Evolutionary conservation across 1,140 invertebrate species (phyloP), one percentile per base, ranked within the genome.

Genomic region (Anagrus nilaparvatae): DNA sequence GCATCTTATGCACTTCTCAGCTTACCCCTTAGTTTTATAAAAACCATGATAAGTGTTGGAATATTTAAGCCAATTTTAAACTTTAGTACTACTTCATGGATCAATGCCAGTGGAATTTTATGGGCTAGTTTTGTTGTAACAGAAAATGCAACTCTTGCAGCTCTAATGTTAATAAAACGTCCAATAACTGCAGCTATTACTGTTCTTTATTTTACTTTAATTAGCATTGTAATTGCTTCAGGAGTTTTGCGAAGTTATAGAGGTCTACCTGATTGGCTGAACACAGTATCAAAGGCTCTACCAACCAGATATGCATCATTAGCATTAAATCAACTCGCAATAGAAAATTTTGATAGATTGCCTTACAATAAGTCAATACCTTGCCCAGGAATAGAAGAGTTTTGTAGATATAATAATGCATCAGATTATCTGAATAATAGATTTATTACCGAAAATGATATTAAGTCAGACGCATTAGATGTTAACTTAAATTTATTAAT

Each of bases 81-180:
- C 9, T 28, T 67, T 6, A 52, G 66, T 23, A 17, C 61, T 3
- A 37, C 50, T 5, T 58, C 58, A 0, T 67, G 65, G 63, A 55
- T 56, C 1, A 63, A 65, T 19, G 55, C 58, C 10, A 60, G 58
- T 10, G 68, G 65, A 1, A 74, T 79, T 1, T 63, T 93, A 1
- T 85, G 82, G 80, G 78, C 82, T 1, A 83, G 81, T 54, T 87
- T 82, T 57, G 71, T 87, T 1, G 80, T 87, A 41, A 78, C 84
- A 0, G 87, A 94, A 55, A 87, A 93, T 55, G 76, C 89, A 45
- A 80, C 85, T 0, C 78, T 92, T 20, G 79, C 83, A 0, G 71
- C 89, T 20, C 70, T 92, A 49, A 81, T 91, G 75, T 70, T 89
- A 6, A 72, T 92, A 0, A 87, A 84, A 53, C 78, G 79, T 48